phyloP scores from a whole-genome alignment of 2,797 vertebrate genomes.

The Carduelis carduelis region DNA sequence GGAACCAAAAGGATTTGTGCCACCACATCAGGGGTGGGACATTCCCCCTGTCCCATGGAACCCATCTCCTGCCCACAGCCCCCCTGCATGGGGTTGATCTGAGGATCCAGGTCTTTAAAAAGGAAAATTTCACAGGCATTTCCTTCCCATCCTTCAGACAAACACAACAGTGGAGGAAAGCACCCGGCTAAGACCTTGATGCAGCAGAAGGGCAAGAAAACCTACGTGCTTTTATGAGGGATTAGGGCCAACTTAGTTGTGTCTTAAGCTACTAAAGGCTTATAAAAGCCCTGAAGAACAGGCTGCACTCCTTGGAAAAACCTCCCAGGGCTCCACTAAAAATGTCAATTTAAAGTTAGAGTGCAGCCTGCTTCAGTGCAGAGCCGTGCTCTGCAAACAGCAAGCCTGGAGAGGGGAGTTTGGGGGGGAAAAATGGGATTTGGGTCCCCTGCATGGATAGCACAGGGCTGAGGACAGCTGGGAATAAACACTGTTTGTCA shows the following conservation, averaged over 20 bases:
- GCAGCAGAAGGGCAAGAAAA: neutral
- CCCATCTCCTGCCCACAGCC: neutral
- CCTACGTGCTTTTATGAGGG: neutral
- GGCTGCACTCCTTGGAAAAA: neutral
- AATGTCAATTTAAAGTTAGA: conserved; percentile 40
- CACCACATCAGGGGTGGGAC: neutral
- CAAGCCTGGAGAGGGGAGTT: neutral
- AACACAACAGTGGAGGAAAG: neutral
- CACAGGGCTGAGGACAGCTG: neutral
- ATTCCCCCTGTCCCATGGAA: accelerated
- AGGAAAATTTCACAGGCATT: neutral
- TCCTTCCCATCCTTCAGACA: neutral
- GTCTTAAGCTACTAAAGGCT: conserved; percentile 52
- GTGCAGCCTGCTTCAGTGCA: neutral
- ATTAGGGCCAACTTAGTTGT: conserved; percentile 37
- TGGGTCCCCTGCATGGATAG: accelerated
- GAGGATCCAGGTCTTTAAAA: neutral
- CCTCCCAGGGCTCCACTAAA: neutral
- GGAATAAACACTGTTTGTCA: accelerated
- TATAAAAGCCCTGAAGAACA: conserved; percentile 21
- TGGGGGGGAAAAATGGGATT: accelerated
- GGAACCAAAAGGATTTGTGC: neutral
- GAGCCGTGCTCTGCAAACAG: neutral
- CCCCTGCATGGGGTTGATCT: neutral
- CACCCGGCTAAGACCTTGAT: neutral